Base-by-base conservation (phyloP, 2,888 invertebrate genomes). In the Scaptomyza tumidula region DNA sequence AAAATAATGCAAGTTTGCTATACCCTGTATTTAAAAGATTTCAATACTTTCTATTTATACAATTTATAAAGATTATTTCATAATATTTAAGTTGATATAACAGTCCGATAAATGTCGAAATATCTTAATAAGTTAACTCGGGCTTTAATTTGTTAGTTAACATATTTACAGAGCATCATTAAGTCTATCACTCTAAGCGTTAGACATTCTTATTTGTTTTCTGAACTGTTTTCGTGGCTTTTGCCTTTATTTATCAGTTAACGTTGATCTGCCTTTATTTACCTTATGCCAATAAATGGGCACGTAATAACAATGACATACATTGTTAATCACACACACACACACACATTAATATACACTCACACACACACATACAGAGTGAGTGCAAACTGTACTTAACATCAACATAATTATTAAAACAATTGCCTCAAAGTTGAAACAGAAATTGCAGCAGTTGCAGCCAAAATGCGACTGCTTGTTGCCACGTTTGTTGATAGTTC, bases 291-390 rank as follows among this genome's bases (percentile, higher is more conserved):
- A 79, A 86, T 83, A 86, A 84, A 70, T 81, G 81, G 65, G 86
- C 82, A 86, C 86, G 82, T 83, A 83, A 79, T 68, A 77, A 74
- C 76, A 86, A 60, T 83, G 86, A 71, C 73, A 82, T 56, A 82
- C 78, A 75, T 56, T 64, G 31, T 44, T 39, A 50, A 35, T 50
- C 9, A 43, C 45, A 56, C 13, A 52, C 39, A 41, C 39, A 41
- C 24, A 48, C 29, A 57, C 33, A 57, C 54, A 57, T 19, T 19
- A n/a, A n/a, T n/a, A n/a, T n/a, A n/a, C n/a, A n/a, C n/a, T n/a
- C n/a, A n/a, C n/a, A n/a, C 19, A 43, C 13, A 35, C 48, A 46
- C 19, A 58, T 27, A 29, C 7, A 29, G 19, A 16, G 9, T 49
- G 29, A 55, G 56, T 16, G 49, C 33, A 41, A 60, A 62, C 61